Evolutionary conservation across 2,113 vertebrate genomes (phyloP).

Genomic region (Upupa epops): DNA sequence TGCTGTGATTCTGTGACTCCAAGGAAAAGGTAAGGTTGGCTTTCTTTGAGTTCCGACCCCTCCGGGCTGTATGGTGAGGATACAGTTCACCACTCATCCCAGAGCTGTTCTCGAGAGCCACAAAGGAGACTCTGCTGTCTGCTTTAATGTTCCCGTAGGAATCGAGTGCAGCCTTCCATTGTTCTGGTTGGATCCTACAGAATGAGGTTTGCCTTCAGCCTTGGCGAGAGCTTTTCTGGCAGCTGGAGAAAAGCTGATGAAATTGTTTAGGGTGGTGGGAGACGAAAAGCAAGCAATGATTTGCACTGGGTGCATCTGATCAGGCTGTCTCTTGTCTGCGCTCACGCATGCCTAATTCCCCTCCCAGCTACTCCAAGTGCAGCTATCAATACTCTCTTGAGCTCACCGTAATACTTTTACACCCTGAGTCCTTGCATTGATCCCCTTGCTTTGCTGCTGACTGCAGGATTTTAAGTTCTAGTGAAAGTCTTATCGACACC

Average conservation of each 20-base stretch:
- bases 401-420: not conserved
- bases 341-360: not conserved
- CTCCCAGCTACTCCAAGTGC: not conserved
- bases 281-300: not conserved
- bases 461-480: not conserved
- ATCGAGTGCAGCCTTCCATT: not conserved
- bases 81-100: too few relatives aligned
- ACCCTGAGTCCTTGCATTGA: not conserved
- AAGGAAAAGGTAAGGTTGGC: too few relatives aligned
- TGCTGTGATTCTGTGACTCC: too few relatives aligned
- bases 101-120: too few relatives aligned
- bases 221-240: not conserved
- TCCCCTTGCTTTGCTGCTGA: not conserved
- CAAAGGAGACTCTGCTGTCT: too few relatives aligned
- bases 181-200: not conserved
- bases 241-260: not conserved
- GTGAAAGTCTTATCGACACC: not conserved
- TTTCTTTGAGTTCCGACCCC: too few relatives aligned
- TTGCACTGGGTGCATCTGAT: not conserved
- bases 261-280: not conserved
- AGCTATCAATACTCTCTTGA: not conserved
- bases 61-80: too few relatives aligned
- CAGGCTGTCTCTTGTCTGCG: not conserved
- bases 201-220: conserved; percentile 3
- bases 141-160: too few relatives aligned